phyloP scores from a whole-genome alignment of 2,888 invertebrate genomes.

The Drosophila anomalata region DNA sequence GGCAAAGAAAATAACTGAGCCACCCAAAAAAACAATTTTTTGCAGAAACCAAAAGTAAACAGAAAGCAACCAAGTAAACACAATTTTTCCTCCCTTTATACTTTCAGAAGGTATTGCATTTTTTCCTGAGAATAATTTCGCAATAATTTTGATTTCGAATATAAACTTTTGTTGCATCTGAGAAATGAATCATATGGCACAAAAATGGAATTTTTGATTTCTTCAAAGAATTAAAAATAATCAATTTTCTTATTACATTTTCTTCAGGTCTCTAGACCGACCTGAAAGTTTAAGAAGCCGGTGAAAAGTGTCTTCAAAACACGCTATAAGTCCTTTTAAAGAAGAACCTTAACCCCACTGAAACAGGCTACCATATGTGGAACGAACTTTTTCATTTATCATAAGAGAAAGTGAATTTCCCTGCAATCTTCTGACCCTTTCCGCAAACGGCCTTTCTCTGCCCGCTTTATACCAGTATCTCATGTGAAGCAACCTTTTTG shows the following conservation, averaged over 20 bases:
- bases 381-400: constrained; percentile 59
- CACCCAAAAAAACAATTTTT: constrained; percentile 1
- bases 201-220: background rate
- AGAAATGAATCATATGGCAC: background rate
- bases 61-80: constrained; percentile 1
- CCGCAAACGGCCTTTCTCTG: constrained; percentile 13
- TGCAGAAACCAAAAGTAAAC: background rate
- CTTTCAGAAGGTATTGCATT: background rate
- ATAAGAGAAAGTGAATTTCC: constrained; percentile 47
- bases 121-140: background rate
- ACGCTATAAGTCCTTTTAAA: constrained; percentile 55
- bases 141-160: background rate
- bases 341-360: constrained; percentile 42
- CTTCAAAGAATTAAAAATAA: background rate
- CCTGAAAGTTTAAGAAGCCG: background rate
- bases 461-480: constrained; percentile 11
- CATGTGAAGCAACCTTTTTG: constrained; percentile 57
- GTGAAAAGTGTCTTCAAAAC: constrained; percentile 57
- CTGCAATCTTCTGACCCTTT: constrained; percentile 13
- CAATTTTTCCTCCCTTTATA: constrained; percentile 1
- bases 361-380: constrained; percentile 36
- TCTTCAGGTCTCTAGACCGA: background rate
- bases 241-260: background rate
- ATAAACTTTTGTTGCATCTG: background rate
- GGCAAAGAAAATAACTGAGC: constrained; percentile 31